phyloP scores from a whole-genome alignment of 2,113 vertebrate species.

The Coturnix japonica region DNA sequence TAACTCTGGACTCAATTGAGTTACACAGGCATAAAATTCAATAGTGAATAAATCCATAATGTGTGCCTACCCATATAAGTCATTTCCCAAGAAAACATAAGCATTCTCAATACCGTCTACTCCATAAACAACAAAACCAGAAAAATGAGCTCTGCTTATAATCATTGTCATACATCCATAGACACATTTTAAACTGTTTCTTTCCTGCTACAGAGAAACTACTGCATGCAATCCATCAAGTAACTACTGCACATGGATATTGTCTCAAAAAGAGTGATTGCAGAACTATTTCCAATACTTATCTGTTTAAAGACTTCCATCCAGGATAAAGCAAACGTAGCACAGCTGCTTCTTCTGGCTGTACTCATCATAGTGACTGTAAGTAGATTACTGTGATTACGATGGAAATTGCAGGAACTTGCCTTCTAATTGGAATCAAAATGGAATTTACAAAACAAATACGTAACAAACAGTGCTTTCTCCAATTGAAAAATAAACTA shows the following conservation, averaged over 20 bases:
- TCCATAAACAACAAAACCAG: not conserved
- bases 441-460: conserved; percentile 71
- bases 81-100: not conserved
- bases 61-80: not conserved
- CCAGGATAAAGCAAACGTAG: conserved; percentile 9
- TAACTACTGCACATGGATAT: not conserved
- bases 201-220: not conserved
- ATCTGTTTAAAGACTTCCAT: conserved; percentile 60
- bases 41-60: conserved; percentile 55
- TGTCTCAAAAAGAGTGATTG: conserved; percentile 6
- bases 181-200: not conserved
- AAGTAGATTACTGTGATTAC: conserved; percentile 72
- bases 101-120: not conserved
- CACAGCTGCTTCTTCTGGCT: conserved; percentile 31
- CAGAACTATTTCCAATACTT: conserved; percentile 42
- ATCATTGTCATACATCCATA: not conserved
- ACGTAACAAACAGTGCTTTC: conserved; percentile 44
- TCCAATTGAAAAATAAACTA: not conserved
- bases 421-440: conserved; percentile 73
- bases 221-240: not conserved
- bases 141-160: not conserved
- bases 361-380: conserved; percentile 45
- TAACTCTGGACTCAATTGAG: conserved; percentile 41
- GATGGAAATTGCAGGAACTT: conserved; percentile 72
- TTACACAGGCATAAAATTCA: conserved; percentile 55